Base-by-base conservation (phyloP, 2,797 vertebrate species). In the Glossophaga mutica region DNA sequence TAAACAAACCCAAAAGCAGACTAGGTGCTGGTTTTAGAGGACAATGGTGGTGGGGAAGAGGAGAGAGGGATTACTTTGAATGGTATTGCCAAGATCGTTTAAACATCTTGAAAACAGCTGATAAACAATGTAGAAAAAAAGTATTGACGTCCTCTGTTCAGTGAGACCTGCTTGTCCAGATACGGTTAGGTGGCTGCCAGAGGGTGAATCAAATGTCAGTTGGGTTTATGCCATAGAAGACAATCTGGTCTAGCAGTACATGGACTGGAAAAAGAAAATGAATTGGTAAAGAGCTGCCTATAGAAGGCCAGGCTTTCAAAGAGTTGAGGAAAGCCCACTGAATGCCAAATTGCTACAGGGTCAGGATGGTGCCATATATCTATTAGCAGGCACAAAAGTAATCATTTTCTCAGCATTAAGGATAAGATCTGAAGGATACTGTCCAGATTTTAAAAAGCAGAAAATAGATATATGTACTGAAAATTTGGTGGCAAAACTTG, bases 181-280 rank as follows among this genome's bases (percentile, higher is more conserved):
- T 97, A 98, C 97, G 93, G 95, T 87, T 98, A 97, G 97, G 95
- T 3, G 6, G 73, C 96, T 98, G 97, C 98, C 98, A 98, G 92
- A 2, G 52, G 85, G 85, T 96, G 96, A 98, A 97, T 98, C 96
- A 93, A 96, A 97, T 96, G 97, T 96, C 96, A 91, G 16, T 88
- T 96, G 97, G 93, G 94, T 83, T 98, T 97, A 92, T 5, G 0
- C 46, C 34, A 2, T n/a, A 96, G 96, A 92, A 97, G 68, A 74
- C 97, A 97, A 97, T 98, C 96, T 97, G 95, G 94, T 97, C 94
- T 95, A 96, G 97, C 86, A 97, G 91, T 15, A 32, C 68, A 81
- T 0, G 90, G 97, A 93, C 85, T 97, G 87, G 96, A 96, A 97
- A 96, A 94, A 68, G 18, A 32, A 57, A 91, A 97, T 87, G 87